Conservation (phyloP, 92 coral and sea anemone species). For the Epizoanthus rinbou region DNA sequence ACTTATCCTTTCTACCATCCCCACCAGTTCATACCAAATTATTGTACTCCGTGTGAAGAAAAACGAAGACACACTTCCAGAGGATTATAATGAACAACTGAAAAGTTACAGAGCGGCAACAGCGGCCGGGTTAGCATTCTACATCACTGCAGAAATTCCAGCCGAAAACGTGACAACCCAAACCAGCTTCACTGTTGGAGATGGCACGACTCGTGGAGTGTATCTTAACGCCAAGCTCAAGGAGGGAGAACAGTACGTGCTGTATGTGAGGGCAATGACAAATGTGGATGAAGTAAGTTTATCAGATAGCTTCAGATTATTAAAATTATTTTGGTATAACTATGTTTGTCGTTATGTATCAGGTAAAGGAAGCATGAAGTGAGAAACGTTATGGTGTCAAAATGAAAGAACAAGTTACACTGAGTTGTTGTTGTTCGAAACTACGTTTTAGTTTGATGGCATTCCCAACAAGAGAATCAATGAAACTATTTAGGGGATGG, state of each 20-base stretch:
- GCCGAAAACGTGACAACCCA: background rate
- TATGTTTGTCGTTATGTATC: too few species aligned
- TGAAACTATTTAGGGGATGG: too few species aligned
- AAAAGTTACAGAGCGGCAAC: background rate
- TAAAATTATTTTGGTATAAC: background rate
- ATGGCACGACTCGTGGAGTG: background rate
- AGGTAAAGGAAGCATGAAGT: too few species aligned
- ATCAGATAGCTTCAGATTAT: background rate
- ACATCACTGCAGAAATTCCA: background rate
- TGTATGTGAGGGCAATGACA: background rate
- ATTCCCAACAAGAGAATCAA: too few species aligned
- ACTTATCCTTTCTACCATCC: background rate
- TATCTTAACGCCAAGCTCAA: conserved; percentile 2
- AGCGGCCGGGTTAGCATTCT: background rate
- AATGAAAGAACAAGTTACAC: too few species aligned
- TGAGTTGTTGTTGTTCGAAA: too few species aligned
- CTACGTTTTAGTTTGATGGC: too few species aligned
- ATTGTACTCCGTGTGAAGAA: background rate
- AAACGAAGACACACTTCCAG: background rate
- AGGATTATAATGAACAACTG: background rate
- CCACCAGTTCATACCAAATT: background rate
- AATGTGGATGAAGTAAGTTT: background rate
- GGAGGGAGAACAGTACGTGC: background rate
- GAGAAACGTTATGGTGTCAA: too few species aligned
- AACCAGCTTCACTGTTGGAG: background rate